phyloP scores from a whole-genome alignment of 2,888 invertebrate genomes.

The Patella caerulea region DNA sequence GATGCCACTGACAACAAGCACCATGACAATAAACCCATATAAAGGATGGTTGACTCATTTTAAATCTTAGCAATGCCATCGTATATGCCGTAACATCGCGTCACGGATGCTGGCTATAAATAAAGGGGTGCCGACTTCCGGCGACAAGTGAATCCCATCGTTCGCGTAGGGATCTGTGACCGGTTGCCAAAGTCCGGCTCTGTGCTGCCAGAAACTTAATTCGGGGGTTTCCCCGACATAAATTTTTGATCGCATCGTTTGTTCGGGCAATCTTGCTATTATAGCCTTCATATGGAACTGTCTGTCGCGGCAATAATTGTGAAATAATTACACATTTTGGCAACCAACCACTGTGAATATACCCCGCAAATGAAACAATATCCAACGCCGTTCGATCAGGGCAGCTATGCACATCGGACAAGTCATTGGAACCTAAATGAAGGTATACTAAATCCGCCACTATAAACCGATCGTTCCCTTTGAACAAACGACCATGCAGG shows the following conservation, averaged over 20 bases:
- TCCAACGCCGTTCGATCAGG: not conserved
- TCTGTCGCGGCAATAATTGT: not conserved
- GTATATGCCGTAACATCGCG: no score
- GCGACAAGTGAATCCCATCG: no score
- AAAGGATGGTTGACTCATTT: no score
- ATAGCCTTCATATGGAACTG: not conserved
- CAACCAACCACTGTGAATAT: not conserved
- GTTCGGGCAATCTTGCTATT: not conserved
- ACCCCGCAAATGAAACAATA: not conserved
- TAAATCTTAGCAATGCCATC: no score
- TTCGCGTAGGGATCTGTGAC: not conserved
- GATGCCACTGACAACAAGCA: no score
- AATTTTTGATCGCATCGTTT: not conserved
- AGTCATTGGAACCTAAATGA: not conserved
- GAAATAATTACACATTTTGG: conserved; percentile 2
- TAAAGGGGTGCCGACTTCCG: no score
- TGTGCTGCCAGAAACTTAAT: not conserved
- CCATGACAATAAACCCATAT: no score
- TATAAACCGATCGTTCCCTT: not conserved
- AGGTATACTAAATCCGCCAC: not conserved
- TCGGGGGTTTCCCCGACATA: not conserved
- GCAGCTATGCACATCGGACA: not conserved
- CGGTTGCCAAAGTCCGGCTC: not conserved
- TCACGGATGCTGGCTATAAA: no score
- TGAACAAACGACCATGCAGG: no score